phyloP scores from a whole-genome alignment of 2,888 invertebrate genomes.

The Craniophora ligustri region DNA sequence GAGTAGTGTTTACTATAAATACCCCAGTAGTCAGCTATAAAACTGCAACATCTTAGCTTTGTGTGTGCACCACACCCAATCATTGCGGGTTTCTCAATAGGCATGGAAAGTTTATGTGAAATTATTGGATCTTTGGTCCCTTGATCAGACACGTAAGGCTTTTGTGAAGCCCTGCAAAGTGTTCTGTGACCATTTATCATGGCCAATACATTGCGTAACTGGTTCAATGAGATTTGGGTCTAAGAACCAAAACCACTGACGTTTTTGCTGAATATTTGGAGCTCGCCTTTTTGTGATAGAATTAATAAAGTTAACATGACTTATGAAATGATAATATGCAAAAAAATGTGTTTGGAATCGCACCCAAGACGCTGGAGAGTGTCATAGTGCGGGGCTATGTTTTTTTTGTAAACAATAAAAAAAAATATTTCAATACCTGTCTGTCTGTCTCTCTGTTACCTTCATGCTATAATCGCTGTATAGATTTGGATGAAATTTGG shows the following conservation, averaged over 20 bases:
- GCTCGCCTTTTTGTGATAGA: background rate
- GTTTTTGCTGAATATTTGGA: constrained; percentile 15
- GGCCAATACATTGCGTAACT: constrained; percentile 32
- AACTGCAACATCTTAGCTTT: constrained; percentile 17
- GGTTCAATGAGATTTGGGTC: constrained; percentile 34
- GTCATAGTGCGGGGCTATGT: too few relatives aligned
- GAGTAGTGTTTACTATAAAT: too few relatives aligned
- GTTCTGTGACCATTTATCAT: constrained; percentile 56
- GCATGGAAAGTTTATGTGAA: constrained; percentile 68
- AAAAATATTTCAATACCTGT: too few relatives aligned
- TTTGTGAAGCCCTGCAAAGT: constrained; percentile 55
- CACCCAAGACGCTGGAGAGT: too few relatives aligned
- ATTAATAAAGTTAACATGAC: too few relatives aligned
- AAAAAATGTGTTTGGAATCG: too few relatives aligned
- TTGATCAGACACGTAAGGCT: constrained; percentile 65
- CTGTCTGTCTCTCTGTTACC: too few relatives aligned
- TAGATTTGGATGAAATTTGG: too few relatives aligned
- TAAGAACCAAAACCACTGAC: constrained; percentile 18
- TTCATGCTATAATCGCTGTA: too few relatives aligned
- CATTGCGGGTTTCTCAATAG: constrained; percentile 52
- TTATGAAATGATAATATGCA: too few relatives aligned
- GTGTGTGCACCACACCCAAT: constrained; percentile 13
- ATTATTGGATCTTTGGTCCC: constrained; percentile 72
- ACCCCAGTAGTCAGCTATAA: too few relatives aligned
- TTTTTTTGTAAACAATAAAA: too few relatives aligned